Evolutionary conservation across 2,888 invertebrate species (phyloP).

Genomic region (Tipula confusa): DNA sequence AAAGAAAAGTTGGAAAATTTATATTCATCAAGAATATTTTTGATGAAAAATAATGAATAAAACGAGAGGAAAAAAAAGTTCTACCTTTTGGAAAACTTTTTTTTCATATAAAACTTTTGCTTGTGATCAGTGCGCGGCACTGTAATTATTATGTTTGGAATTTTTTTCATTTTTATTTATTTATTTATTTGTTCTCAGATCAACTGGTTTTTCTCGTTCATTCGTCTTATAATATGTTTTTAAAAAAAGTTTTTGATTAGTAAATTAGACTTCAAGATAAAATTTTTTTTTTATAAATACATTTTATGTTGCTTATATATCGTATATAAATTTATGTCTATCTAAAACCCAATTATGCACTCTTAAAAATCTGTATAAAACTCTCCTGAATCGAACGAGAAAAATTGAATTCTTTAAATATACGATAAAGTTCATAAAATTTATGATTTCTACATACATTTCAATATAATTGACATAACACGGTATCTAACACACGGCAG

Average conservation of each 20-base stretch:
- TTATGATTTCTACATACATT: not conserved
- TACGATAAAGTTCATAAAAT: not conserved
- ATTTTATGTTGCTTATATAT: not conserved
- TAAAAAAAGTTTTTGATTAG: constrained; percentile 5
- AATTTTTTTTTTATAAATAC: not conserved
- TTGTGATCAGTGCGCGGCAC: not conserved
- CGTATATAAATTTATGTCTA: not conserved
- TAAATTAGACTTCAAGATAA: not conserved
- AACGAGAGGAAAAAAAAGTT: not conserved
- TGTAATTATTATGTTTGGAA: constrained; percentile 12
- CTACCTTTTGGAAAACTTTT: not conserved
- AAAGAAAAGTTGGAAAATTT: not conserved
- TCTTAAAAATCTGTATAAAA: not conserved
- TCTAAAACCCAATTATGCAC: not conserved
- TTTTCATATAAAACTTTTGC: not conserved
- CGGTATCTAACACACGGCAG: not conserved
- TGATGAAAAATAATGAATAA: constrained; percentile 20
- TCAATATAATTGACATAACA: constrained; percentile 25
- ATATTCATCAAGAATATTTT: not conserved
- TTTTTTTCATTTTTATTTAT: too few relatives aligned
- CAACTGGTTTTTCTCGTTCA: not conserved
- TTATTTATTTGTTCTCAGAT: not conserved
- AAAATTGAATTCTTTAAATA: not conserved
- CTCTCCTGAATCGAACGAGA: not conserved
- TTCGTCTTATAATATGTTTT: not conserved